These are phyloP conservation scores for Engraulis encrasicolus DNA, from an alignment of 2,113 vertebrate species.

Conservation along the genomic window DNA sequence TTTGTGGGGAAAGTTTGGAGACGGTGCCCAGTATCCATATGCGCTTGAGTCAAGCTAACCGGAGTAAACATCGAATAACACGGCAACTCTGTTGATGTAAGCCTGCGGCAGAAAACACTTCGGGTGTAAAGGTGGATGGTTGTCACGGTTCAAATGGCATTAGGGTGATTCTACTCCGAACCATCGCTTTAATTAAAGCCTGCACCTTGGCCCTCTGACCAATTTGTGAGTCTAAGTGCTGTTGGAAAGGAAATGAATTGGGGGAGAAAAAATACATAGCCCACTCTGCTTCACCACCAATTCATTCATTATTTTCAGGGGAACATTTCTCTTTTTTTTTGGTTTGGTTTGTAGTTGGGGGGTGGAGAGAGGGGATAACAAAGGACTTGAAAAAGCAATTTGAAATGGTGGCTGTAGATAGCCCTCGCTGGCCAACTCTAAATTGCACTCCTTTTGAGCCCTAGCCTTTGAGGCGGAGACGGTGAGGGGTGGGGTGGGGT, in stretches of 20 bases:
- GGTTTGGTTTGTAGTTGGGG: too few relatives aligned
- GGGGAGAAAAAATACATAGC: constrained; percentile 40
- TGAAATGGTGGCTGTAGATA: constrained; percentile 45
- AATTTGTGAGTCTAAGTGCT: constrained; percentile 52
- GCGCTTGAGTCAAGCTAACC: too few relatives aligned
- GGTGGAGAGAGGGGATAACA: constrained; percentile 61
- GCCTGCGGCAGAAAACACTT: too few relatives aligned
- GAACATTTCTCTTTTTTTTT: too few relatives aligned
- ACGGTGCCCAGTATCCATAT: too few relatives aligned
- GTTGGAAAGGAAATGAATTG: constrained; percentile 10
- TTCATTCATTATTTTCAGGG: constrained; percentile 44
- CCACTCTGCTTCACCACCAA: neutral
- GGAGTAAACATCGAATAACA: too few relatives aligned
- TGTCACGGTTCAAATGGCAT: too few relatives aligned
- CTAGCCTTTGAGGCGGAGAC: constrained; percentile 42
- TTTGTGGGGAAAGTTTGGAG: too few relatives aligned
- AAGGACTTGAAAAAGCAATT: constrained; percentile 54
- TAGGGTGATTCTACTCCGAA: too few relatives aligned
- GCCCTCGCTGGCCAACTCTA: constrained; percentile 39
- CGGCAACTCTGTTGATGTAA: too few relatives aligned
- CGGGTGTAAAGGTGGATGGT: too few relatives aligned
- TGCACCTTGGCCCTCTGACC: constrained; percentile 36
- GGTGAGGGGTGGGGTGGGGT: constrained; percentile 30
- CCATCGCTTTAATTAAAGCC: constrained; percentile 63
- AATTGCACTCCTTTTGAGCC: constrained; percentile 58